Evolutionary conservation across 92 coral and sea anemone genomes (phyloP).

Genomic region (Scolanthus callimorphus): DNA sequence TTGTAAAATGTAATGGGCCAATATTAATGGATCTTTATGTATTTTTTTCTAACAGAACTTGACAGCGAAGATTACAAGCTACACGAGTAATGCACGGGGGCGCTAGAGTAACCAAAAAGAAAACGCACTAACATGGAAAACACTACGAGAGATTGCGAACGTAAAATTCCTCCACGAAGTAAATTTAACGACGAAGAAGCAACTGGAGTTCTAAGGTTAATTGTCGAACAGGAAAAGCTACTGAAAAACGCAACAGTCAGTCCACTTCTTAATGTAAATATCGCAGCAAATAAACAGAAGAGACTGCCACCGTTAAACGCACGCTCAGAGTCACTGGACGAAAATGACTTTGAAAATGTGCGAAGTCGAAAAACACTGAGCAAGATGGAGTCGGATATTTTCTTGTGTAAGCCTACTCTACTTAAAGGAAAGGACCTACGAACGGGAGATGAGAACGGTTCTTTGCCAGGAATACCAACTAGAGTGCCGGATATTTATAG

Average conservation of each 20-base stretch:
- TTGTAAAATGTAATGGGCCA: too few species aligned
- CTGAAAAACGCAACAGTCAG: conserved; percentile 70
- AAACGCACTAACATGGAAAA: too few species aligned
- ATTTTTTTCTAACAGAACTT: too few species aligned
- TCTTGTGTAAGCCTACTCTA: conserved; percentile 62
- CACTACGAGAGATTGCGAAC: conserved; percentile 20
- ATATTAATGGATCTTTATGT: too few species aligned
- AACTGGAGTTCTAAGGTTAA: conserved; percentile 83
- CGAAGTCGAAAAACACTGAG: conserved; percentile 44
- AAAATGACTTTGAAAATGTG: conserved; percentile 37
- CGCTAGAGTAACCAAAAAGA: too few species aligned
- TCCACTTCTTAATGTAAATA: conserved; percentile 62
- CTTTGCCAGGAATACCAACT: conserved; percentile 41
- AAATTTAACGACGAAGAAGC: conserved; percentile 97
- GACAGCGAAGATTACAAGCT: too few species aligned
- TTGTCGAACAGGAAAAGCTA: conserved; percentile 81
- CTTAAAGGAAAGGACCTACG: conserved; percentile 52
- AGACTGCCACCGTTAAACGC: conserved; percentile 72
- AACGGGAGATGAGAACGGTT: conserved; percentile 31
- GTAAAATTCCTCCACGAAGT: conserved; percentile 84
- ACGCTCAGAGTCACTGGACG: conserved; percentile 42
- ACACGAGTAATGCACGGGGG: too few species aligned
- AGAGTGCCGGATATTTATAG: conserved; percentile 73
- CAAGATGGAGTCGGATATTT: conserved; percentile 25
- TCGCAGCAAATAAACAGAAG: conserved; percentile 63